Base-by-base conservation (phyloP, 2,113 vertebrate genomes). In the Salvelinus alpinus region DNA sequence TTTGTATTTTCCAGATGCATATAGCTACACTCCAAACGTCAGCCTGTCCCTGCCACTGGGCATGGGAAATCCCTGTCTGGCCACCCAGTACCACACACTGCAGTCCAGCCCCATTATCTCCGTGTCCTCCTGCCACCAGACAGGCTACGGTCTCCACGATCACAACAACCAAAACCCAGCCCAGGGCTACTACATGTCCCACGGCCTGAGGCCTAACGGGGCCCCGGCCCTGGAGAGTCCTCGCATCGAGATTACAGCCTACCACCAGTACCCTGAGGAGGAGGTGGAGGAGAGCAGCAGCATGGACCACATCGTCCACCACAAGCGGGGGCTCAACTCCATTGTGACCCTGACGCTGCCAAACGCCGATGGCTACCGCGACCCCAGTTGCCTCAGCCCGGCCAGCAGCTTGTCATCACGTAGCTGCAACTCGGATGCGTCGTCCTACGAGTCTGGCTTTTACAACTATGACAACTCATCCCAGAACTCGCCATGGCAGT, bases 401-500 rank as follows among this genome's bases (percentile, higher is more conserved):
- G 97, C 97, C 0, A 98, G 97, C 78, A 99, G 97, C 89, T 90
- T 98, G 76, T 99, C 97, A 64, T 99, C 97, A 4, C 95, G 97
- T 78, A 99, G 97, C 92, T 97, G 97, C 84, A 97, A 98, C 91
- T 99, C 97, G 0, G 97, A 99, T 86, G 96, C 97, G 0, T 99
- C 97, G 9, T 98, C 97, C 70, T 99, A 95, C 0, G 97, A 99
- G 89, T 99, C 97, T 11, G 94, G 95, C 88, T 98, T 96, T 88
- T 98, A 95, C 87, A 96, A 96, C 0, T 99, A 96, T 0, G 94
- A 94, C 72, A 95, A 95, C 57, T 99, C 97, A 18, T 96, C 97
- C 0, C 97, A 98, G 90, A 98, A 95, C 9, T 99, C 97, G 13
- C 97, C 97, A 0, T 99, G 97, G 97, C 97, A 99, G 87, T 99